Conservation (phyloP, 2,113 vertebrate genomes). For the Puffinus mauretanicus region DNA sequence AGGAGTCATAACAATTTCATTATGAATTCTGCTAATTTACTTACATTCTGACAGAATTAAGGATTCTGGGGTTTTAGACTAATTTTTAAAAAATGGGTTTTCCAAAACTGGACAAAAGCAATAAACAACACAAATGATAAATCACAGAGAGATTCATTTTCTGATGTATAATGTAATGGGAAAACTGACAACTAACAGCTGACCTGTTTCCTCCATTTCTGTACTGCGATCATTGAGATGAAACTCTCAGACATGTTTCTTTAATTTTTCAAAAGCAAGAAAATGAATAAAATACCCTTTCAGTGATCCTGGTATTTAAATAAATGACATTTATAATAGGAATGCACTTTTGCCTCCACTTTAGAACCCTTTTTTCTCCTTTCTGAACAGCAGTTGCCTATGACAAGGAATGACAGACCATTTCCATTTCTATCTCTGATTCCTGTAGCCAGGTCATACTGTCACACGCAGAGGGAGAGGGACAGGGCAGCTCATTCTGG, state of each 20-base stretch:
- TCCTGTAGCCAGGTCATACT: conserved; percentile 11
- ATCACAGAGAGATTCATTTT: neutral
- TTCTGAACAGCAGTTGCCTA: conserved; percentile 2
- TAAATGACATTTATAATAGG: conserved; percentile 62
- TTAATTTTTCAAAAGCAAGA: conserved; percentile 54
- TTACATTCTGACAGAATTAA: neutral
- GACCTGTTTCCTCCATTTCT: conserved; percentile 27
- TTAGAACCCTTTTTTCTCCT: conserved; percentile 27
- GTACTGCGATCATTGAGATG: conserved; percentile 5
- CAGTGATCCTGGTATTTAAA: conserved; percentile 56
- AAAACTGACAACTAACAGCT: neutral
- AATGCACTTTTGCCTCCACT: conserved; percentile 51
- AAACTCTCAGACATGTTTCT: conserved; percentile 24
- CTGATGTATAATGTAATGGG: neutral
- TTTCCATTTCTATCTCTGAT: conserved; percentile 44
- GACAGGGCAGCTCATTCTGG: neutral
- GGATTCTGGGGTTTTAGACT: neutral
- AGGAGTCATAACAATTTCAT: neutral
- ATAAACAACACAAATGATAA: neutral
- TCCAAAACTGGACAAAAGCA: neutral
- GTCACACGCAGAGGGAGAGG: neutral
- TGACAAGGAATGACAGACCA: conserved; percentile 38
- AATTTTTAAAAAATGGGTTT: neutral
- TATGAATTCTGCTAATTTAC: neutral
- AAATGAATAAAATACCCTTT: conserved; percentile 59